These are phyloP conservation scores for Lerema accius DNA, from an alignment of 1,140 invertebrate genomes.

Conservation along the genomic window DNA sequence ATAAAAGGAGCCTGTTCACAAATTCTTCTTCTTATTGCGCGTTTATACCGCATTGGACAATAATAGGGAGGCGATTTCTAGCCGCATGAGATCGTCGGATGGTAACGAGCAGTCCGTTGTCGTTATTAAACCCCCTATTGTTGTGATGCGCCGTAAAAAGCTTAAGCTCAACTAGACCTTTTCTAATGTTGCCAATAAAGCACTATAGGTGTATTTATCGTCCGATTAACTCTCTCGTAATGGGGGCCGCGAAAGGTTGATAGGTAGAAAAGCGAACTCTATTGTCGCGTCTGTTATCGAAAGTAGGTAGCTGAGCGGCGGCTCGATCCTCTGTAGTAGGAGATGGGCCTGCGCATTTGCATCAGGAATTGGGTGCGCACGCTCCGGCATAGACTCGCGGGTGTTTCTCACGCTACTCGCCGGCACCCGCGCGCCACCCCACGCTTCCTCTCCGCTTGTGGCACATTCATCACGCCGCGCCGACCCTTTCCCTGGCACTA, in stretches of 20 bases:
- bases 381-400: slow-evolving; percentile 56
- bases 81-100: slow-evolving; percentile 52
- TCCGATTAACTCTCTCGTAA: slow-evolving; percentile 58
- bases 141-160: slow-evolving; percentile 70
- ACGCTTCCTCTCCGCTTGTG: slow-evolving; percentile 30
- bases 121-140: slow-evolving; percentile 68
- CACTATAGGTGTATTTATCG: slow-evolving; percentile 64
- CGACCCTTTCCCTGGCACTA: slow-evolving; percentile 31
- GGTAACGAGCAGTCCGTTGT: slow-evolving; percentile 62
- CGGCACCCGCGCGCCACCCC: slow-evolving; percentile 41
- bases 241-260: slow-evolving; percentile 40
- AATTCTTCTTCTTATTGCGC: slow-evolving; percentile 56
- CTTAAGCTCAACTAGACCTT: slow-evolving; percentile 50
- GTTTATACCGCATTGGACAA: slow-evolving; percentile 53
- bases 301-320: slow-evolving; percentile 56
- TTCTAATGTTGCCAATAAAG: slow-evolving; percentile 73
- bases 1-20: slow-evolving; percentile 50
- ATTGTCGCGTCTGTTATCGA: slow-evolving; percentile 57
- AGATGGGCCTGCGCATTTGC: slow-evolving; percentile 67
- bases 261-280: slow-evolving; percentile 51
- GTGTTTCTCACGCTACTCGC: slow-evolving; percentile 75
- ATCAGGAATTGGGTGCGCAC: slow-evolving; percentile 78
- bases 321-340: slow-evolving; percentile 39
- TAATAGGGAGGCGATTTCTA: slow-evolving; percentile 60
- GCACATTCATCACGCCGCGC: slow-evolving; percentile 19